Base-by-base conservation (phyloP, 2,888 invertebrate species). In the Brachylomia viminalis region DNA sequence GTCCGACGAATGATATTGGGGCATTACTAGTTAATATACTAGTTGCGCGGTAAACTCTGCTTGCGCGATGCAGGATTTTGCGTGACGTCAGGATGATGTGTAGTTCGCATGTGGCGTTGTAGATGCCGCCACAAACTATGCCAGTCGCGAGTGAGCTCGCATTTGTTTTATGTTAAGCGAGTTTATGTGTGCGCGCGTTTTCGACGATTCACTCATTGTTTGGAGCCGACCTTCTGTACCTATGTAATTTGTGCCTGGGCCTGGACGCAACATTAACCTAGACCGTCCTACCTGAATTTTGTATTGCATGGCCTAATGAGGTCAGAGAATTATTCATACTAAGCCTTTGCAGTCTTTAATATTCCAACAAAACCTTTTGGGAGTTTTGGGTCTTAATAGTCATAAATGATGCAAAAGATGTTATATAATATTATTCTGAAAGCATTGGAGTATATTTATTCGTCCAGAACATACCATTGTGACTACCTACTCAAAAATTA, bases 271-370 rank as follows among this genome's bases (percentile, higher is more conserved):
- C 75, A 58, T 75, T 62, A 47, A 65, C 54, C 58, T 59, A 74
- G 66, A 47, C 66, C 61, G 61, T 38, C 61, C 72, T 47, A 71
- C 72, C 45, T 85, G 72, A 87, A 87, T 87, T 78, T 82, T 87
- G 71, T 85, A 87, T 83, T n/a, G 70, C 75, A 47, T 17, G 38
- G 38, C 30, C 62, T 80, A 83, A 84, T 81, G 72, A 79, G 74
- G 67, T 59, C 77, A 67, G 62, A 64, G 72, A 80, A 84, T 84
- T 82, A 87, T 85, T 85, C 75, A 80, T 79, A 75, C 30, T 42
- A 73, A 74, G 56, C 83, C 65, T 84, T 73, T 80, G 45, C 64
- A 71, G 59, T 30, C 47, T 73, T 75, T 77, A 75, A 76, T 83
- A 83, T 83, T 73, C 64, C 27, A 74, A 38, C 71, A 67, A 70